Base-by-base conservation (phyloP, 2,888 invertebrate genomes). In the Lissocephala sabroskyi region DNA sequence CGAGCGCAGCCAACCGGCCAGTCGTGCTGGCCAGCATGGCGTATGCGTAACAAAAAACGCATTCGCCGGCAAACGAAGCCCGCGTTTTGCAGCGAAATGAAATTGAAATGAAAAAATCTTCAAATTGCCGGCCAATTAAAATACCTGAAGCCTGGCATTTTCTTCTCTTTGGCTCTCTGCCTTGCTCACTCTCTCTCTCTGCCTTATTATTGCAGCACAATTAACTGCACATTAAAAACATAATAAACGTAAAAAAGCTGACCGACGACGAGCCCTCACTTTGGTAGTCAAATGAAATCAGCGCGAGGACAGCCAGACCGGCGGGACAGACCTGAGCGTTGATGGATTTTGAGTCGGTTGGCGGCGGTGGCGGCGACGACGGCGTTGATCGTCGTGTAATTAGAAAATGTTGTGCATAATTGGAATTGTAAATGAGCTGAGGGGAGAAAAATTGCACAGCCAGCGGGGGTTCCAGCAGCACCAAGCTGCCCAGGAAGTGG, bases 221-320 rank as follows among this genome's bases (percentile, higher is more conserved):
- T 80, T 80, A 80, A 76, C 73, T 80, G 80, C 71, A 80, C 80
- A 80, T 80, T 80, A 79, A 78, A 79, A 73, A 62, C 63, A 70
- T 80, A 79, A 81, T 80, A 77, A 80, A 77, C 74, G 73, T 68
- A 5, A 35, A 49, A 45, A 43, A 40, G 33, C 6, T 71, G 73
- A 67, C 58, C 68, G 11, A 23, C n/a, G 30, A n/a, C 5, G 30
- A 26, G 26, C 9, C 26, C 11, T 13, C 30, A 35, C 35, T 54
- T 65, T 63, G 58, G 53, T 60, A 74, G 71, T 63, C 75, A 68
- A 68, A 68, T 68, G 71, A 66, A 68, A 68, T 71, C 75, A 75
- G 58, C 67, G 67, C 71, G 75, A 61, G 64, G 75, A 71, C 71
- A 71, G 36, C 28, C 5, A 16, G 13, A 33, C 13, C 13, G 35